Percentiles rank a stretch among this genome's conserved stretches.
Evolutionary conservation across 2,113 vertebrate genomes (phyloP).

Genomic region (Herpetotheres cachinnans): DNA sequence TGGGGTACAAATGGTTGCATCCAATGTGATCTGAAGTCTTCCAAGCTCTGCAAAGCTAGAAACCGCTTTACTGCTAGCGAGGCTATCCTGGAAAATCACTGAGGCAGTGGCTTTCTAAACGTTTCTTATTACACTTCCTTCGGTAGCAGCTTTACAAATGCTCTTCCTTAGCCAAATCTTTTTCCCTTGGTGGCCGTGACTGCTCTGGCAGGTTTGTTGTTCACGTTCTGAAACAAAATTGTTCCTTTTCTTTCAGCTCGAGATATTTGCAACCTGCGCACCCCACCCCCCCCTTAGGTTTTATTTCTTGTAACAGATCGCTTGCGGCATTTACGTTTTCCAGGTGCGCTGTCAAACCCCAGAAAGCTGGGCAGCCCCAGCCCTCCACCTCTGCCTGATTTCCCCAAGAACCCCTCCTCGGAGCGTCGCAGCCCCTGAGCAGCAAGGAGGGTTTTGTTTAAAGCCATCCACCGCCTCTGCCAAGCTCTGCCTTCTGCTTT

Average conservation of each 20-base stretch:
- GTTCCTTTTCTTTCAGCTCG: not conserved
- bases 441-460: not conserved
- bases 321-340: not conserved
- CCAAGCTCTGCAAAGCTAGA: not conserved
- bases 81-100: constrained; percentile 18
- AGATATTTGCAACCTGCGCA: not conserved
- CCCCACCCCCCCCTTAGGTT: not conserved
- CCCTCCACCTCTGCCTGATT: not conserved
- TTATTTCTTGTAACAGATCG: not conserved
- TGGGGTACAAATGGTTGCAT: not conserved
- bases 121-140: not conserved
- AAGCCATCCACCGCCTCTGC: not conserved
- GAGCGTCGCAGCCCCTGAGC: not conserved
- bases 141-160: constrained; percentile 11
- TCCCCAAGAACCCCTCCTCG: not conserved
- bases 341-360: not conserved
- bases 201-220: constrained; percentile 22
- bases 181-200: not conserved
- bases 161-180: constrained; percentile 21
- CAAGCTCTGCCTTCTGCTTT: constrained; percentile 17
- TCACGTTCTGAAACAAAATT: not conserved
- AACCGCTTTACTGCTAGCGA: not conserved
- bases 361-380: not conserved
- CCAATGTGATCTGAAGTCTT: not conserved
- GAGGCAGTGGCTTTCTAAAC: not conserved